Conservation (phyloP, 2,888 invertebrate genomes). For the Synanthedon vespiformis region DNA sequence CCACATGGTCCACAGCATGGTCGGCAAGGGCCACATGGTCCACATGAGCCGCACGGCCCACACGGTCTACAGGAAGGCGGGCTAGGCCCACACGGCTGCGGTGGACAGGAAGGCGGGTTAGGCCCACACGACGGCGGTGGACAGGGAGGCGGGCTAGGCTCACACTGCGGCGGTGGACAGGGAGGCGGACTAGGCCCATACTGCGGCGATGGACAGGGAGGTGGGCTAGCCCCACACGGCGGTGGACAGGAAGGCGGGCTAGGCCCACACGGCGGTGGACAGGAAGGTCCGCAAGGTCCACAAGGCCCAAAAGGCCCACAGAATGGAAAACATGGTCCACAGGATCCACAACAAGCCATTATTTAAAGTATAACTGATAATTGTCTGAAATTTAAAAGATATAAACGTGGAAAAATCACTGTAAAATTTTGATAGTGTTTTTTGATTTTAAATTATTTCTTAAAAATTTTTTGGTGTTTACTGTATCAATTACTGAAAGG, state of each 20-base stretch:
- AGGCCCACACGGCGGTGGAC: conserved; percentile 10
- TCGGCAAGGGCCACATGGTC: conserved; percentile 11
- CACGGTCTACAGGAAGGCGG: conserved; percentile 9
- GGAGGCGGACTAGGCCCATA: conserved; percentile 15
- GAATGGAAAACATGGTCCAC: conserved; percentile 15
- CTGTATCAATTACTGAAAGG: conserved; percentile 10
- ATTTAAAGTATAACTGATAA: conserved; percentile 5
- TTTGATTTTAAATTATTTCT: too few relatives aligned
- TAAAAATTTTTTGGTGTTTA: conserved; percentile 11
- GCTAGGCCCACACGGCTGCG: neutral
- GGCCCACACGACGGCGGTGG: conserved; percentile 9
- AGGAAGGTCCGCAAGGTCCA: conserved; percentile 8
- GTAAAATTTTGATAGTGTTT: conserved; percentile 4
- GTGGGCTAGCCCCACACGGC: too few relatives aligned
- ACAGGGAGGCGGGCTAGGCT: too few relatives aligned
- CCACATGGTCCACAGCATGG: conserved; percentile 11
- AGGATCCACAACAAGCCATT: conserved; percentile 17
- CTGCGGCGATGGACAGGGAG: too few relatives aligned
- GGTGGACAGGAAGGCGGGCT: conserved; percentile 6
- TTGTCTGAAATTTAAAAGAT: neutral
- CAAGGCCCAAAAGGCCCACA: conserved; percentile 17
- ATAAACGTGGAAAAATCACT: conserved; percentile 9
- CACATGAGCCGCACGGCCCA: conserved; percentile 5
- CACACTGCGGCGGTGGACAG: too few relatives aligned
- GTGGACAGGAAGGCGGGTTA: neutral